Base-by-base conservation (phyloP, 23 tunicate genomes). In the Corella eumyota region DNA sequence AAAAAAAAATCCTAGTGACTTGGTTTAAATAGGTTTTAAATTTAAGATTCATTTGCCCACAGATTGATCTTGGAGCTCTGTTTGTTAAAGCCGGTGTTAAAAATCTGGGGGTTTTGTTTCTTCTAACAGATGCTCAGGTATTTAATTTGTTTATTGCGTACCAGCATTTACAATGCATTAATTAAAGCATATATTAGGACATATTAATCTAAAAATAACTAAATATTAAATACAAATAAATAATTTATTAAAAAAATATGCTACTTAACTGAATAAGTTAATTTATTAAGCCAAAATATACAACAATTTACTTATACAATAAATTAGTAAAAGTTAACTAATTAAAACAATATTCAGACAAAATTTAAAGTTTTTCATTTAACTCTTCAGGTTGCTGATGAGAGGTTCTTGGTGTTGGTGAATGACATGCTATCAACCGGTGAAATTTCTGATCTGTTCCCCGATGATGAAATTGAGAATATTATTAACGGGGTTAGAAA, bases 121-220 rank as follows among this genome's bases (percentile, higher is more conserved):
- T 90, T 7, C 70, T 90, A 7, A 90, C 97, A 22, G 97, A 90
- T 70, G 97, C 97, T 6, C 97, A 88, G 73, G 96, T 88, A 45
- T 28, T 34, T 35, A 26, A 15, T 17, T 3, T 2, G 21, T 61
- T 61, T 25, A 7, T 27, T 27, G 11, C 20, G 9, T 23, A 7
- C 7, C 9, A 7, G 20, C 59, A n/a, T 7, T 53, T n/a, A 7
- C 26, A n/a, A 23, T 53, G 26, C 24, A 13, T 53, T n/a, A 11
- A 7, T n/a, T 13, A 13, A 53, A 11, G 20, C 59, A 53, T 13
- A n/a, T 22, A n/a, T 11, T 40, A 40, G 15, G 15, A 40, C 48
- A 9, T 40, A 15, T 40, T 9, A 40, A 40, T 48, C 5, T 20
- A 2, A 48, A 48, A 48, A 48, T 20, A 4, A 2, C 54, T 48